These are phyloP conservation scores for Pseudanteris insignis DNA, from an alignment of 2,888 invertebrate species.

Conservation along the genomic window DNA sequence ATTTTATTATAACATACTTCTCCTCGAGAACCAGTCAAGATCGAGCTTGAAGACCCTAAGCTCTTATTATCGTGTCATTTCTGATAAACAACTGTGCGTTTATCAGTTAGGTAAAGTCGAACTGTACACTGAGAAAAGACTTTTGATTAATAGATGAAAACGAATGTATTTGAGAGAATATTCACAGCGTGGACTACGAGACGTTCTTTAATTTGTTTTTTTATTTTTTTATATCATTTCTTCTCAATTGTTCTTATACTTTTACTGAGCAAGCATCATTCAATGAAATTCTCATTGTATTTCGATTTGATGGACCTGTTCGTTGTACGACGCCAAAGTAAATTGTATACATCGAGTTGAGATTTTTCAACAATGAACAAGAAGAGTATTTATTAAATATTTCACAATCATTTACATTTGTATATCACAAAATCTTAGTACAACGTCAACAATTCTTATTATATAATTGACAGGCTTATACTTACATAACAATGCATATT, in stretches of 20 bases:
- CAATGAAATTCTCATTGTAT: not conserved
- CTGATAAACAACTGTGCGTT: constrained; percentile 37
- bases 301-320: too few relatives aligned
- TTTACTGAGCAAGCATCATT: constrained; percentile 37
- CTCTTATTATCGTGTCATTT: constrained; percentile 45
- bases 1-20: too few relatives aligned
- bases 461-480: constrained; percentile 36
- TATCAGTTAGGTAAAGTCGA: constrained; percentile 39
- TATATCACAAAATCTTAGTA: constrained; percentile 38
- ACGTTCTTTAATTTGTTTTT: constrained; percentile 24
- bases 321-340: constrained; percentile 13
- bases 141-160: constrained; percentile 40
- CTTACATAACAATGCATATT: constrained; percentile 30
- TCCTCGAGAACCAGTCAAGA: constrained; percentile 34
- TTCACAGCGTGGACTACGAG: constrained; percentile 41
- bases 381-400: constrained; percentile 26
- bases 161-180: constrained; percentile 36
- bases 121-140: constrained; percentile 43
- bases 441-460: constrained; percentile 35
- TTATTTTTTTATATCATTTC: not conserved
- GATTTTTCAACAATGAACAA: constrained; percentile 7
- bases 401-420: constrained; percentile 35
- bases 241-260: not conserved
- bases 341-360: constrained; percentile 1
- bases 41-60: constrained; percentile 45